These are phyloP conservation scores for Drosophila mettleri DNA, from an alignment of 2,888 invertebrate genomes.

Conservation along the genomic window DNA sequence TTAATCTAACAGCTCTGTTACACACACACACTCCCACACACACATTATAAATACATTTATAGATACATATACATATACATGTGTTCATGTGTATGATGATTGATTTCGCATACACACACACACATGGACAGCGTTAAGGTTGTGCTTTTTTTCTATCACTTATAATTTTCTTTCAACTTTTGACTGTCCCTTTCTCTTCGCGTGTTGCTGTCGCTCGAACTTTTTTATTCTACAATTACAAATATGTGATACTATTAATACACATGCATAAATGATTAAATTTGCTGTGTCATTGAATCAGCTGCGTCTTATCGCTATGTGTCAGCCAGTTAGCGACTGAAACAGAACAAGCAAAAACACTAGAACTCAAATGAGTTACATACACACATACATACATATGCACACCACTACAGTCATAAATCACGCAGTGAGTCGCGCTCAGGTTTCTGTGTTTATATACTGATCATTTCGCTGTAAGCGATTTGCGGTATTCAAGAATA, in stretches of 20 bases:
- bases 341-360: background rate
- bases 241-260: conserved; percentile 26
- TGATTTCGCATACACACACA: background rate
- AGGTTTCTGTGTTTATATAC: conserved; percentile 17
- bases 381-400: background rate
- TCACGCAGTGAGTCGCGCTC: conserved; percentile 12
- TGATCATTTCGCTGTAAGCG: background rate
- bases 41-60: too few relatives aligned
- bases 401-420: too few relatives aligned
- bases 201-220: background rate
- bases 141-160: background rate
- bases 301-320: conserved; percentile 38
- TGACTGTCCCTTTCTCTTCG: background rate
- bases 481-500: background rate
- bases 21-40: conserved; percentile 1
- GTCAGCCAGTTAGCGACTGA: conserved; percentile 11
- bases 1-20: conserved; percentile 9
- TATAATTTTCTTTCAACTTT: background rate
- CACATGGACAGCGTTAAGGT: conserved; percentile 6
- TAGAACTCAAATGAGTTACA: conserved; percentile 29
- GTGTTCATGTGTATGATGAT: conserved; percentile 13
- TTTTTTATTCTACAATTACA: conserved; percentile 5
- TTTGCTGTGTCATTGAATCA: conserved; percentile 42
- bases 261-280: conserved; percentile 16
- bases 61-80: background rate